Base-by-base conservation (phyloP, 2,797 vertebrate genomes). In the Microctenopoma steveboyesi region DNA sequence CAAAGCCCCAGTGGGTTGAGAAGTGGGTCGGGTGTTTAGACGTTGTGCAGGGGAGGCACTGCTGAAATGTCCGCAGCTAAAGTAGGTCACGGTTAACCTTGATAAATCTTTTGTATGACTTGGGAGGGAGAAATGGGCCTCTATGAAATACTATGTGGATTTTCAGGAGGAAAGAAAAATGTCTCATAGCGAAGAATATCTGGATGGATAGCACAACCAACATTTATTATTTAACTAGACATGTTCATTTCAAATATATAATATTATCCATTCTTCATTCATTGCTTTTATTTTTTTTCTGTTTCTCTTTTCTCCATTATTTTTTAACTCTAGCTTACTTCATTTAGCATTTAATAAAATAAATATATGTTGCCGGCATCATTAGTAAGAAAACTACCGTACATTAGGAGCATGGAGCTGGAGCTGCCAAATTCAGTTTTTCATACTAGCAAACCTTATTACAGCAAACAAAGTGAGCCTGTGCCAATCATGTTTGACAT, bases 11-110 rank as follows among this genome's bases (percentile, higher is more conserved):
- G 76, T 67, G 83, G 75, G 74, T 81, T 61, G 71, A 77, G 66
- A 88, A 88, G 78, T 88, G 82, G 85, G 88, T 88, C 68, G 69
- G 68, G 85, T 72, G 67, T 85, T 83, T 69, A 81, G 78, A 86
- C 55, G 42, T 68, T 82, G 69, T 73, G 39, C 68, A 65, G 72
- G 57, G 68, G 55, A 72, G 81, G 78, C 64, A 30, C 73, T 27
- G 66, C 77, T 66, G 79, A 83, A 85, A 87, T 73, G 84, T 85
- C 76, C 74, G 16, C 69, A 48, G 68, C 68, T 53, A 75, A 90
- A 90, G 83, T 90, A 83, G 88, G 86, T 86, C 84, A 57, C 37
- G 45, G 84, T 85, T 82, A 84, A 86, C 86, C 86, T 87, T 86
- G 88, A 89, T 85, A 85, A 72, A 86, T 88, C 72, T 81, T 69